phyloP scores from a whole-genome alignment of 1,140 invertebrate genomes.

The Drosophila rufa region DNA sequence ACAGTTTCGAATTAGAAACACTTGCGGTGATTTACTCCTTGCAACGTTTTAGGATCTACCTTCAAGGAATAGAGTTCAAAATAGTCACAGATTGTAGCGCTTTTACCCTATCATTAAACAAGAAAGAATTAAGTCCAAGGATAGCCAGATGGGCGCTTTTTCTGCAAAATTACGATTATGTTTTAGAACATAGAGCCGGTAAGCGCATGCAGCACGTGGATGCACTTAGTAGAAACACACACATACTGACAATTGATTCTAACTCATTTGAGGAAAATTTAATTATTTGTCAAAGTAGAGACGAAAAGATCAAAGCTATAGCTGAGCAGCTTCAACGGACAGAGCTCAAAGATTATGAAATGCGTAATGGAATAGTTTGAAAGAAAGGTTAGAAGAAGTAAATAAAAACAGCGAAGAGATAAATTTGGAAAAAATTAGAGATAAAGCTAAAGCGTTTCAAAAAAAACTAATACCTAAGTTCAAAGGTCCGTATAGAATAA shows the following conservation, averaged over 20 bases:
- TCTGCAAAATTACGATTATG: not conserved
- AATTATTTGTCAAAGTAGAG: constrained; percentile 3
- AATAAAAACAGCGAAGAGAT: too few species aligned
- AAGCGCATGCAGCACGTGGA: constrained; percentile 7
- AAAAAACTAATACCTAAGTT: too few species aligned
- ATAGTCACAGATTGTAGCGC: constrained; percentile 2
- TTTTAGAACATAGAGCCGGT: not conserved
- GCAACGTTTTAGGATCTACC: constrained; percentile 2
- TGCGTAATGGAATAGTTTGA: not conserved
- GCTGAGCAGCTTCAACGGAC: not conserved
- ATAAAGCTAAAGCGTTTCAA: too few species aligned
- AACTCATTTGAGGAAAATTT: constrained; percentile 5
- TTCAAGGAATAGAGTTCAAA: not conserved
- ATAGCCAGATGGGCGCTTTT: not conserved
- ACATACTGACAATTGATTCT: constrained; percentile 6
- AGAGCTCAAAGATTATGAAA: not conserved
- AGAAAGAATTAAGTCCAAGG: not conserved
- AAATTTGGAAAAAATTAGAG: too few species aligned
- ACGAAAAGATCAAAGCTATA: not conserved
- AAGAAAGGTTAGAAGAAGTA: too few species aligned
- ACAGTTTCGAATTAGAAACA: constrained; percentile 1
- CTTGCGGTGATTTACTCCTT: not conserved
- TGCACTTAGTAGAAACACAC: constrained; percentile 7
- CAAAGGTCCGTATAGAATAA: too few species aligned
- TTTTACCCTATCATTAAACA: not conserved